phyloP scores from a whole-genome alignment of 2,113 vertebrate species.

The Oryctolagus cuniculus region mOryCun1.1 NC_091435.1:159179001-159179500 shows the following conservation, averaged over 20 bases:
- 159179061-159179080: neutral
- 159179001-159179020: too few relatives aligned
- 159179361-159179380: too few relatives aligned
- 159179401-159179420: too few relatives aligned
- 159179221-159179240: neutral
- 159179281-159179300: neutral
- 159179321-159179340: neutral
- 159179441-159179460: too few relatives aligned
- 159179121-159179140: neutral
- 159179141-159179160: neutral
- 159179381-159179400: too few relatives aligned
- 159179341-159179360: too few relatives aligned
- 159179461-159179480: too few relatives aligned
- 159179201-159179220: neutral
- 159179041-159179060: neutral
- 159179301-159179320: neutral
- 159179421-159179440: too few relatives aligned
- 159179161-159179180: neutral
- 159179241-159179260: neutral
- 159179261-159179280: slow-evolving; percentile 29
- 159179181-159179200: neutral
- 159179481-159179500: too few relatives aligned
- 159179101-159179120: neutral
- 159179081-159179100: neutral
- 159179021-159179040: neutral